phyloP scores from a whole-genome alignment of 1,140 invertebrate genomes.

The Teleogryllus occipitalis region DNA sequence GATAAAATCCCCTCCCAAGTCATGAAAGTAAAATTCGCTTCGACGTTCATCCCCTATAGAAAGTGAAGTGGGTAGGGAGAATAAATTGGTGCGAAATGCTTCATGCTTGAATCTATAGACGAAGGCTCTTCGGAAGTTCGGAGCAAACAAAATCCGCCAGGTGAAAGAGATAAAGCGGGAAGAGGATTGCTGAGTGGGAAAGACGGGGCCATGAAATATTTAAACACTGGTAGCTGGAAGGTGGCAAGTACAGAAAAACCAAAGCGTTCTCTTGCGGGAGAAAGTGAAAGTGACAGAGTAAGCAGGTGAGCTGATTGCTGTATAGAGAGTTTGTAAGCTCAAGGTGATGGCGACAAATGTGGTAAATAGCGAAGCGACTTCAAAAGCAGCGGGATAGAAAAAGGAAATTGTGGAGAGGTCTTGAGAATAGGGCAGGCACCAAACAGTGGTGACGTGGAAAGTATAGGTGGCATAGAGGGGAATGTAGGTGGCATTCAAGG shows the following conservation, averaged over 20 bases:
- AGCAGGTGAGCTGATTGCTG: too few relatives aligned
- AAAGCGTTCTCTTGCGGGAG: not conserved
- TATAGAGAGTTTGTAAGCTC: too few relatives aligned
- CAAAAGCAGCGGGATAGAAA: too few relatives aligned
- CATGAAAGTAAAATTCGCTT: not conserved
- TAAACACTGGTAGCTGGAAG: not conserved
- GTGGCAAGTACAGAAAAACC: not conserved
- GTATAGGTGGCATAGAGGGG: too few relatives aligned
- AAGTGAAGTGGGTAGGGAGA: not conserved
- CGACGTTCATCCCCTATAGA: not conserved
- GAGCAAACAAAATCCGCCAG: not conserved
- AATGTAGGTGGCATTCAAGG: too few relatives aligned
- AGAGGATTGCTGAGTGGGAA: not conserved
- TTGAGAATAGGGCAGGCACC: too few relatives aligned
- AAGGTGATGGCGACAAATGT: too few relatives aligned
- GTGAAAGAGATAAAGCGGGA: not conserved
- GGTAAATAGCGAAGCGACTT: too few relatives aligned
- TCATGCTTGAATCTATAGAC: not conserved
- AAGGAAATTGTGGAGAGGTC: too few relatives aligned
- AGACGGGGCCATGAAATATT: not conserved
- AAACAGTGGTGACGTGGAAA: too few relatives aligned
- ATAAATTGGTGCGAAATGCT: not conserved
- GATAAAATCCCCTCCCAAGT: not conserved
- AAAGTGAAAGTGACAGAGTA: too few relatives aligned
- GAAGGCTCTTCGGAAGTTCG: not conserved